Evolutionary conservation across 2,797 vertebrate genomes (phyloP), one percentile per base, ranked within the genome.

Genomic region (Sciaenops ocellatus): DNA sequence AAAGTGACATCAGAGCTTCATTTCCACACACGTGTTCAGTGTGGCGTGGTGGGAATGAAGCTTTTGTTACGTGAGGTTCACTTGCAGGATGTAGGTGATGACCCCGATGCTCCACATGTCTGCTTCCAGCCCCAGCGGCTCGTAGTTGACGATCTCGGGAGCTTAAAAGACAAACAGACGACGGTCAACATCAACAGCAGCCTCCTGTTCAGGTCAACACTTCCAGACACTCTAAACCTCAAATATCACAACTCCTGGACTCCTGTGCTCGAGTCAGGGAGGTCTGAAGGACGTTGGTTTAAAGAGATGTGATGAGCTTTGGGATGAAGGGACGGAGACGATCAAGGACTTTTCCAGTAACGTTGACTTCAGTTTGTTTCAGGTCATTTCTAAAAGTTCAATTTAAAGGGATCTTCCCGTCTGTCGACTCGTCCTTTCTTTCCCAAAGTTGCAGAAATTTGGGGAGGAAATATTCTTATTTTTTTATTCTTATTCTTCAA

Each of bases 91-190:
- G 90, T 99, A 99, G 77, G 98, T 99, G 94, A 99, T 99, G 84
- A 99, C 98, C 13, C 98, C 98, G 16, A 99, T 96, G 91, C 97
- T 99, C 98, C 97, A 99, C 97, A 99, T 98, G 91, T 99, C 98
- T 10, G 97, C 97, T 70, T 97, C 96, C 75, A 99, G 90, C 30
- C 98, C 98, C 71, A 99, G 93, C 0, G 96, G 98, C 80, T 99
- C 98, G 6, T 98, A 99, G 93, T 99, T 99, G 52, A 99, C 96
- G 0, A 99, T 99, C 94, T 99, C 98, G 70, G 97, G 98, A 87
- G 98, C 98, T 99, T 89, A 70, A 95, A 44, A 51, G 24, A n/a
- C 0, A 54, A 70, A 70, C 10, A 5, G 46, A 42, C 0, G 15
- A 54, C 22, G 7, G 41, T 1, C 4, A 34, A 34, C 46, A 57